Conservation (phyloP, 2,797 vertebrate genomes). For the Gambelia wislizenii region DNA sequence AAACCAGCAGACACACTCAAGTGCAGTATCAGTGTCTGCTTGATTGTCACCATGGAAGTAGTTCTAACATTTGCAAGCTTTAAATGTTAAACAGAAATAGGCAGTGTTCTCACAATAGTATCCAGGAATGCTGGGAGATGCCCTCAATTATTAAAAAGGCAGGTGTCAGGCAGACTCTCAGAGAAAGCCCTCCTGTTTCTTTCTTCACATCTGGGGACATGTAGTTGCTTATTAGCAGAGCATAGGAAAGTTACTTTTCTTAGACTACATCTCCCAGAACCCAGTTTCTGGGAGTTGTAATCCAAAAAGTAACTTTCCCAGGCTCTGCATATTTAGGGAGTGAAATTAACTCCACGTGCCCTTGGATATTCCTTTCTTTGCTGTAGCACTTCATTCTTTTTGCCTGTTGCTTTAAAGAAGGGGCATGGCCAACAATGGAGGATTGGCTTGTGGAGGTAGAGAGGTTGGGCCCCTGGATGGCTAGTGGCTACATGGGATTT, state of each 20-base stretch:
- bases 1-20: not conserved
- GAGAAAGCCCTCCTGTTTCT: not conserved
- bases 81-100: not conserved
- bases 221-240: not conserved
- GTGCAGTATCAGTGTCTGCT: too few species aligned
- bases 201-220: not conserved
- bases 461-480: not conserved
- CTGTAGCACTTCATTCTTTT: too few species aligned
- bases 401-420: not conserved
- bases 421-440: not conserved
- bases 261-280: too few species aligned
- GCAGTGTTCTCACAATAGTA: rapidly evolving
- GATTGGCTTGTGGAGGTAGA: not conserved
- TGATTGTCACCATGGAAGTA: rapidly evolving
- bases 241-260: too few species aligned
- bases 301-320: too few species aligned
- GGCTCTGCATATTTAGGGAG: not conserved
- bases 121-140: not conserved
- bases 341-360: not conserved
- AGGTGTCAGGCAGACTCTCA: not conserved
- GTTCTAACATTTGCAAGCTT: not conserved
- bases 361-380: not conserved
- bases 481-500: not conserved
- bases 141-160: not conserved
- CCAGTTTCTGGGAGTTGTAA: too few species aligned